Conservation (phyloP, 2,888 invertebrate species). For the Noctua janthina region DNA sequence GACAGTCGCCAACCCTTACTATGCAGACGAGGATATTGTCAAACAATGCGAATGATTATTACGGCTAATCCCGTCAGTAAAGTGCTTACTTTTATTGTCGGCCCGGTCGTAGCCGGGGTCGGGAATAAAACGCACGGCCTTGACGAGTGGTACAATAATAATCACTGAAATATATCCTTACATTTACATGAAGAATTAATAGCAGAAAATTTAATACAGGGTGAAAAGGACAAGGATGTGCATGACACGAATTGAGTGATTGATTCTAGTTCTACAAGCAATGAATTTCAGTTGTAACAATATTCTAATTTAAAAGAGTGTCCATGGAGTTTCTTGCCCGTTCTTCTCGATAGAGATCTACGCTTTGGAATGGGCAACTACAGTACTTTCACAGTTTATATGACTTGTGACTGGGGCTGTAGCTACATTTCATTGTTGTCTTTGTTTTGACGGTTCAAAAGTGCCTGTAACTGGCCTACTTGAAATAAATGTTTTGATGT, state of each 20-base stretch:
- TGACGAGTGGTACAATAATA: slow-evolving; percentile 39
- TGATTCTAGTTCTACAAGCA: background rate
- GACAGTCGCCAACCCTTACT: slow-evolving; percentile 18
- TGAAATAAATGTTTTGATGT: too few relatives aligned
- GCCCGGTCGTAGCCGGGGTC: slow-evolving; percentile 45
- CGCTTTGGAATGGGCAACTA: too few relatives aligned
- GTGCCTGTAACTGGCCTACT: too few relatives aligned
- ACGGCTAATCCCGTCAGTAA: slow-evolving; percentile 61
- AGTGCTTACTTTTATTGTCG: slow-evolving; percentile 70
- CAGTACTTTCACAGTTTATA: too few relatives aligned
- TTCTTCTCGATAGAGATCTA: too few relatives aligned
- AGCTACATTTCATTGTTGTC: too few relatives aligned
- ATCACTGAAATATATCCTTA: background rate
- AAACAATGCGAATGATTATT: slow-evolving; percentile 72
- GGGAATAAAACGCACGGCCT: slow-evolving; percentile 68
- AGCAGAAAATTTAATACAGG: background rate
- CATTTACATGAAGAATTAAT: too few relatives aligned
- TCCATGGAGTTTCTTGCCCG: too few relatives aligned
- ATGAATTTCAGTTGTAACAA: background rate
- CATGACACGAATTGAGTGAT: background rate
- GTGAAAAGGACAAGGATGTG: background rate
- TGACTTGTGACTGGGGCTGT: too few relatives aligned
- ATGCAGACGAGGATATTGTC: slow-evolving; percentile 62
- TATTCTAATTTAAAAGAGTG: too few relatives aligned
- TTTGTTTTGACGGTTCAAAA: too few relatives aligned